phyloP scores from a whole-genome alignment of 2,888 invertebrate species.

The Nymphalis c-album region DNA sequence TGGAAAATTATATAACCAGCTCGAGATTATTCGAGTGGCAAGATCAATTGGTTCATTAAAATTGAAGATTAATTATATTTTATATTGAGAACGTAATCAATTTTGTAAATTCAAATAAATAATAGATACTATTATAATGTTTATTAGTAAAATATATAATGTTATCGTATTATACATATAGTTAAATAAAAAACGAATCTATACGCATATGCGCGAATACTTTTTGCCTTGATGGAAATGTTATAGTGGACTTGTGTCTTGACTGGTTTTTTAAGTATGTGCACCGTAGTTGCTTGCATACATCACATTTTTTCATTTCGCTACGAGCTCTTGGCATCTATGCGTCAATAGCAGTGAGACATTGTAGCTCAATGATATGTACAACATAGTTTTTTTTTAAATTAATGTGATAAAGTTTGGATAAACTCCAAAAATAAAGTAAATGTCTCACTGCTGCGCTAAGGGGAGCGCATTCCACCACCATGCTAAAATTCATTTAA shows the following conservation, averaged over 20 bases:
- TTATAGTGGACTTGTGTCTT: slow-evolving; percentile 35
- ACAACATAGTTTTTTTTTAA: no score
- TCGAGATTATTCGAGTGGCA: neutral
- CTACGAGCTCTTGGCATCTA: slow-evolving; percentile 31
- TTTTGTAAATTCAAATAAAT: neutral
- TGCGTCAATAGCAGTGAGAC: slow-evolving; percentile 13
- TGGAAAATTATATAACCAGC: slow-evolving; percentile 13
- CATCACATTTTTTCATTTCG: slow-evolving; percentile 38
- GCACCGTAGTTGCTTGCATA: slow-evolving; percentile 38
- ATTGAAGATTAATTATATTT: slow-evolving; percentile 2
- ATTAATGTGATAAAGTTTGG: no score
- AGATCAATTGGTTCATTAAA: slow-evolving; percentile 11
- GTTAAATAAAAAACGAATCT: neutral
- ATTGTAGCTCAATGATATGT: no score
- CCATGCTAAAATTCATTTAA: no score
- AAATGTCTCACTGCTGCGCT: no score
- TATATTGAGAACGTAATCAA: neutral
- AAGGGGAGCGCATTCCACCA: no score
- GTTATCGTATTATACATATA: no score
- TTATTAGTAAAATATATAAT: neutral
- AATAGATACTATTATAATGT: neutral
- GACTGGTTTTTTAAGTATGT: slow-evolving; percentile 42
- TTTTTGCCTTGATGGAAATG: slow-evolving; percentile 38
- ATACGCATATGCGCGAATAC: slow-evolving; percentile 19
- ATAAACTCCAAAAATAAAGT: no score